These are phyloP conservation scores for Anguilla rostrata DNA, from an alignment of 2,113 vertebrate genomes.

Conservation along the genomic window DNA sequence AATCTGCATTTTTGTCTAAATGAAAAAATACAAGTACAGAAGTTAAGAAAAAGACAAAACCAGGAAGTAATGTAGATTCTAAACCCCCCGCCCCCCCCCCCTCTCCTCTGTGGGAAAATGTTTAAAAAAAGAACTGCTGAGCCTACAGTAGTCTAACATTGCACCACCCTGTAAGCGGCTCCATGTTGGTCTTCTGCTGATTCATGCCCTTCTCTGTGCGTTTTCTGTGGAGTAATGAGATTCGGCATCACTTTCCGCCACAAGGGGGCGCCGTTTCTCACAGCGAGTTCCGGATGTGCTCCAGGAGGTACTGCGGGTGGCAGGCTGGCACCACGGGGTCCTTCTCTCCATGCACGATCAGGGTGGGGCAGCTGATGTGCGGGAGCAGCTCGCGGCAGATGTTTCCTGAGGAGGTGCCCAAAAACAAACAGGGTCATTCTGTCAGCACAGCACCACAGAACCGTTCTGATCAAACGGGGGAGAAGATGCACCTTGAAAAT, in stretches of 20 bases:
- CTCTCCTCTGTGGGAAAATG: neutral
- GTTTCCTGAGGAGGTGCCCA: conserved; percentile 66
- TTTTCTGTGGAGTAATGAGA: neutral
- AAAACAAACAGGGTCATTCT: neutral
- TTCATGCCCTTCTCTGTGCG: neutral
- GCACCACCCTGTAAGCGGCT: neutral
- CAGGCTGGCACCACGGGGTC: conserved; percentile 80
- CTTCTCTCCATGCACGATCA: conserved; percentile 87
- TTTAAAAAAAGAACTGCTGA: neutral
- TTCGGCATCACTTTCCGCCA: neutral
- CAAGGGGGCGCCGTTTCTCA: conserved; percentile 55
- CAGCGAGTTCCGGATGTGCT: conserved; percentile 78
- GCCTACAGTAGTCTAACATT: neutral
- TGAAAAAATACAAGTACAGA: too few relatives aligned
- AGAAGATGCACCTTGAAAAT: too few relatives aligned
- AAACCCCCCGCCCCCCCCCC: too few relatives aligned
- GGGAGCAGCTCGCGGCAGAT: conserved; percentile 82
- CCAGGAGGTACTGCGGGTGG: conserved; percentile 78
- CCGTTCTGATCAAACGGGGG: neutral
- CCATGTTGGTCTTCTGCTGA: neutral
- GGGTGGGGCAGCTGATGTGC: conserved; percentile 78
- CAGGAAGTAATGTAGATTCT: too few relatives aligned
- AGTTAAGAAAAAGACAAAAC: too few relatives aligned
- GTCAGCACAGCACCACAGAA: neutral
- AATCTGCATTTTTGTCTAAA: too few relatives aligned